Percentiles rank a stretch among this genome's conserved stretches.
These are phyloP conservation scores for Parazoanthus darwini DNA, from an alignment of 92 coral and sea anemone genomes.

Conservation along the genomic window DNA sequence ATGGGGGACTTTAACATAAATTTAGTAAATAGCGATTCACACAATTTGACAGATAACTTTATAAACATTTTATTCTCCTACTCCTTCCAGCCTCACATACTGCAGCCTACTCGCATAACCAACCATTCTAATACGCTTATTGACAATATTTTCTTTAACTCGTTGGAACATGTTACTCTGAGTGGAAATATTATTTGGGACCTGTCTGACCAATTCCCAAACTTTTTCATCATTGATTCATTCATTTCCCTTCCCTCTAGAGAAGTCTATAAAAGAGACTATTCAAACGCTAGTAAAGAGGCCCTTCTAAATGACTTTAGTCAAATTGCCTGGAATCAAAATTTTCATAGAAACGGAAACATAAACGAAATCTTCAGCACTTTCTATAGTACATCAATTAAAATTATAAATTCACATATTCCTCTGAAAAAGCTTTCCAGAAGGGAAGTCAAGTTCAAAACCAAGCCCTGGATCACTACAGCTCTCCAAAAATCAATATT, in stretches of 20 bases:
- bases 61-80: too few relatives aligned
- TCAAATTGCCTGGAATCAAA: constrained; percentile 5
- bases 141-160: too few relatives aligned
- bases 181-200: constrained; percentile 42
- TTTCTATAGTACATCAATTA: constrained; percentile 9
- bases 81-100: too few relatives aligned
- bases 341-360: background rate
- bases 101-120: too few relatives aligned
- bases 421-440: background rate
- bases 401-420: background rate
- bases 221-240: constrained; percentile 31
- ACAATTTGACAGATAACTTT: too few relatives aligned
- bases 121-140: too few relatives aligned
- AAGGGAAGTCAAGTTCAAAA: background rate
- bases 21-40: constrained; percentile 29
- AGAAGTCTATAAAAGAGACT: constrained; percentile 24
- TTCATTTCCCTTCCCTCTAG: background rate
- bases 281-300: constrained; percentile 3
- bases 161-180: constrained; percentile 24
- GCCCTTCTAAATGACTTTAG: background rate
- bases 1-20: background rate
- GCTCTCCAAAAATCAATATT: background rate
- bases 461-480: background rate
- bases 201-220: constrained; percentile 34
- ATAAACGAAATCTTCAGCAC: constrained; percentile 8